Conservation (phyloP, 1,140 invertebrate genomes). For the Drosophila subobscura region DNA sequence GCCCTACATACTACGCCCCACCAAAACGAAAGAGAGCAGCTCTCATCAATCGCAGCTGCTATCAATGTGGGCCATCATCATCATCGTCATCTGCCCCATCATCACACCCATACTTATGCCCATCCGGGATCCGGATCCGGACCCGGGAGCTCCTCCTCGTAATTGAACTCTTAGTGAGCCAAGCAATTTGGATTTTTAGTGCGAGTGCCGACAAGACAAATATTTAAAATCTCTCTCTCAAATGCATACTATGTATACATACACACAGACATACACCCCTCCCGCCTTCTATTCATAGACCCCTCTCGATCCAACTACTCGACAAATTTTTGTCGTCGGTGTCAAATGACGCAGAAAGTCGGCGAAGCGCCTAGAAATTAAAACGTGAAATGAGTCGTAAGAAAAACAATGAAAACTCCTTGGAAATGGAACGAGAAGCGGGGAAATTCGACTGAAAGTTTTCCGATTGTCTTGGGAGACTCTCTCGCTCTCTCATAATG, state of each 20-base stretch:
- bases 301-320: constrained; percentile 57
- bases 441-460: constrained; percentile 65
- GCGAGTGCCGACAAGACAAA: constrained; percentile 55
- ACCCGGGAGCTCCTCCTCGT: constrained; percentile 45
- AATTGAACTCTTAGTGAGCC: constrained; percentile 78
- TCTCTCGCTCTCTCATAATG: neutral
- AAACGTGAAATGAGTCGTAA: constrained; percentile 82
- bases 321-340: constrained; percentile 73
- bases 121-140: constrained; percentile 21
- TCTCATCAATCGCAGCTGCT: constrained; percentile 77
- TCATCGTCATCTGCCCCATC: constrained; percentile 23
- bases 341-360: constrained; percentile 79
- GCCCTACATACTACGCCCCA: constrained; percentile 20
- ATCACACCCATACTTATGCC: constrained; percentile 28
- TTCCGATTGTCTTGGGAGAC: constrained; percentile 73
- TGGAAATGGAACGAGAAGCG: constrained; percentile 41
- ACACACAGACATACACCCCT: neutral
- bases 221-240: constrained; percentile 58
- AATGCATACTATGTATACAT: constrained; percentile 5
- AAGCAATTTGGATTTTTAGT: constrained; percentile 73
- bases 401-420: constrained; percentile 78
- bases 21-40: neutral
- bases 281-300: constrained; percentile 6
- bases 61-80: constrained; percentile 75
- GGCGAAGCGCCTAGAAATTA: constrained; percentile 70